Conservation (phyloP, 2,888 invertebrate genomes). For the Cordilura impudica region DNA sequence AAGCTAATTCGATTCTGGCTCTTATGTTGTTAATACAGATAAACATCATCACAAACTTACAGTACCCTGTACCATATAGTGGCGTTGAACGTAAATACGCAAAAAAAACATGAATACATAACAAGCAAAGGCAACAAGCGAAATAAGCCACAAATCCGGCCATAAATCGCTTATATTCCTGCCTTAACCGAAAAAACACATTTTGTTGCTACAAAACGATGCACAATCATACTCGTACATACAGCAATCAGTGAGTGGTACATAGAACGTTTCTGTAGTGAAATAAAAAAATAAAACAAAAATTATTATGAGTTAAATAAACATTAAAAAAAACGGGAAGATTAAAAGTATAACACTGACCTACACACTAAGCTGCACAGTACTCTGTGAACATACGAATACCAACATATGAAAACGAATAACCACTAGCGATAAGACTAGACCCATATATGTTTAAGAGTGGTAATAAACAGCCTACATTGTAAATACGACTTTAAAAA, state of each 20-base stretch:
- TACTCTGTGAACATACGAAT: not conserved
- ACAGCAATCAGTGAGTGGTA: not conserved
- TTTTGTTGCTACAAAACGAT: not conserved
- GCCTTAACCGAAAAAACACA: constrained; percentile 31
- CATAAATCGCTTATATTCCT: constrained; percentile 64
- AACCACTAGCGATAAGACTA: not conserved
- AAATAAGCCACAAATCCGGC: constrained; percentile 64
- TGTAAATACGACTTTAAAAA: constrained; percentile 1
- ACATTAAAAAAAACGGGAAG: constrained; percentile 15
- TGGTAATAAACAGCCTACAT: not conserved
- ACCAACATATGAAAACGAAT: not conserved
- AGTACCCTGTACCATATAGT: no score
- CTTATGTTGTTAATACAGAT: no score
- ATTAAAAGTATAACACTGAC: constrained; percentile 54
- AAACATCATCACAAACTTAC: no score
- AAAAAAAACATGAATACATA: constrained; percentile 31
- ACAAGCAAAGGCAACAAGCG: constrained; percentile 56
- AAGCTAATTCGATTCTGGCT: no score
- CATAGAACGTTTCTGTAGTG: not conserved
- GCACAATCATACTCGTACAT: not conserved
- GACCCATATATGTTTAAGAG: not conserved
- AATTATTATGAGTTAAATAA: constrained; percentile 2
- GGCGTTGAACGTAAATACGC: no score
- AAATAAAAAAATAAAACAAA: not conserved
- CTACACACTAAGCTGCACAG: constrained; percentile 39